Evolutionary conservation across 2,797 vertebrate genomes (phyloP).

Genomic region (Mareca penelope): DNA sequence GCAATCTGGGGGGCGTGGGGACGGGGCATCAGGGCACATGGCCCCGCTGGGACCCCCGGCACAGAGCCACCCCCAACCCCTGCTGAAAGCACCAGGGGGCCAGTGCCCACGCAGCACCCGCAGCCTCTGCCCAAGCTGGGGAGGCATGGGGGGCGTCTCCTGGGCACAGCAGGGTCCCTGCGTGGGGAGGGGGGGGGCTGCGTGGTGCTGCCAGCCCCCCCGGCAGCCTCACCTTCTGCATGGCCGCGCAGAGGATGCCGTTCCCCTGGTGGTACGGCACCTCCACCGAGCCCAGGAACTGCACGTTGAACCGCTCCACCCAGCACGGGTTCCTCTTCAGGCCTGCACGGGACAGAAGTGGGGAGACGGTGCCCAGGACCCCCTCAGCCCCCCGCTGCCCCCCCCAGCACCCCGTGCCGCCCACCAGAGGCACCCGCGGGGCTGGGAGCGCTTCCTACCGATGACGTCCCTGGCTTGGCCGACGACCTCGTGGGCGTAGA

Average conservation of each 20-base stretch:
- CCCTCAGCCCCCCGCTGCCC: background rate
- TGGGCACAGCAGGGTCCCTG: too few species aligned
- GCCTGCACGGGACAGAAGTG: slow-evolving; percentile 66
- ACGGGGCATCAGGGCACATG: background rate
- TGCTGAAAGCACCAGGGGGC: background rate
- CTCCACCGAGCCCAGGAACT: slow-evolving; percentile 97
- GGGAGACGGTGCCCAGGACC: background rate
- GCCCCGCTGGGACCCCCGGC: background rate
- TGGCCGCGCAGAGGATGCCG: slow-evolving; percentile 93
- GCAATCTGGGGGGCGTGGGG: slow-evolving; percentile 84
- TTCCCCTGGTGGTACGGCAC: slow-evolving; percentile 97
- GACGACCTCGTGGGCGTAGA: slow-evolving; percentile 93
- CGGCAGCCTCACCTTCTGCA: slow-evolving; percentile 89
- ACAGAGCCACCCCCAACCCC: background rate
- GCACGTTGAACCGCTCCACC: slow-evolving; percentile 93
- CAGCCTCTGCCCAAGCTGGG: too few species aligned
- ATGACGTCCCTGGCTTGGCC: slow-evolving; percentile 86
- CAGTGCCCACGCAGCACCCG: background rate
- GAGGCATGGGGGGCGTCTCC: too few species aligned
- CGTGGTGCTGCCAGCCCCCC: accelerated
- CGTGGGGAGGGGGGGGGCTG: too few species aligned
- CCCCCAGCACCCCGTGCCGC: too few species aligned
- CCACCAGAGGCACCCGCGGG: background rate
- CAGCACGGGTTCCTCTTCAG: slow-evolving; percentile 91
- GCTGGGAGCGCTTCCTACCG: slow-evolving; percentile 74